Percentiles rank a stretch among this genome's conserved stretches.
Conservation (phyloP, 2,888 invertebrate species). For the Hemistola chrysoprasaria region DNA sequence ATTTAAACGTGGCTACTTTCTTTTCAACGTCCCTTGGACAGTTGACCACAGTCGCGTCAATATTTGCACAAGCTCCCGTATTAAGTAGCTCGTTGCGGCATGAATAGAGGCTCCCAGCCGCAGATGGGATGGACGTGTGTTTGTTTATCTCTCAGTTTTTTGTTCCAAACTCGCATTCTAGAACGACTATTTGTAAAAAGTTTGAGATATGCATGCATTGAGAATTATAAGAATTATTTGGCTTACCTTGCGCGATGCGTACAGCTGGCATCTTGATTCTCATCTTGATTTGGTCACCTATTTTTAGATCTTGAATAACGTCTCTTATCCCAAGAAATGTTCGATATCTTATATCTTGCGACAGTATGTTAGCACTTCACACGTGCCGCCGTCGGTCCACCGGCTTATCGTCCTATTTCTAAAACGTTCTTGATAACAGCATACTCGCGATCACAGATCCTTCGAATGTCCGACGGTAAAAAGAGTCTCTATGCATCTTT, state of each 20-base stretch:
- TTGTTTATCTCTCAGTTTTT: slow-evolving; percentile 51
- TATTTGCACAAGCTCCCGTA: slow-evolving; percentile 64
- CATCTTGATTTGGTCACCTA: slow-evolving; percentile 89
- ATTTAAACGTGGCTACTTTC: slow-evolving; percentile 52
- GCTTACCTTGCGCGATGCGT: slow-evolving; percentile 97
- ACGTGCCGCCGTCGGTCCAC: slow-evolving; percentile 75
- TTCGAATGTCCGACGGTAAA: slow-evolving; percentile 68
- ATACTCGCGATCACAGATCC: slow-evolving; percentile 61
- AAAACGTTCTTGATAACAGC: slow-evolving; percentile 67
- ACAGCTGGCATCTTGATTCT: slow-evolving; percentile 99
- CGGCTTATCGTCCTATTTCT: slow-evolving; percentile 68
- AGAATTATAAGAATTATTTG: slow-evolving; percentile 2
- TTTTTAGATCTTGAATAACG: slow-evolving; percentile 75
- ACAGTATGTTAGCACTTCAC: slow-evolving; percentile 73
- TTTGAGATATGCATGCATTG: slow-evolving; percentile 2
- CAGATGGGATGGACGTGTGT: slow-evolving; percentile 46
- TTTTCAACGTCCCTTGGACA: slow-evolving; percentile 55
- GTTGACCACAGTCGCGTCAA: slow-evolving; percentile 72
- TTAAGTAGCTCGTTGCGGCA: slow-evolving; percentile 71
- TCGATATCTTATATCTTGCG: slow-evolving; percentile 66
- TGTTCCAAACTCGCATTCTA: slow-evolving; percentile 22
- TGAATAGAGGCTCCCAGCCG: slow-evolving; percentile 63
- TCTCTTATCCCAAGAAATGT: slow-evolving; percentile 64
- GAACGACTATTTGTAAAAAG: neutral
- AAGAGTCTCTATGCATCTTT: slow-evolving; percentile 62